These are phyloP conservation scores for Antedon mediterranea DNA, from an alignment of 53 echinoderm and acorn worm genomes.

Conservation along the genomic window DNA sequence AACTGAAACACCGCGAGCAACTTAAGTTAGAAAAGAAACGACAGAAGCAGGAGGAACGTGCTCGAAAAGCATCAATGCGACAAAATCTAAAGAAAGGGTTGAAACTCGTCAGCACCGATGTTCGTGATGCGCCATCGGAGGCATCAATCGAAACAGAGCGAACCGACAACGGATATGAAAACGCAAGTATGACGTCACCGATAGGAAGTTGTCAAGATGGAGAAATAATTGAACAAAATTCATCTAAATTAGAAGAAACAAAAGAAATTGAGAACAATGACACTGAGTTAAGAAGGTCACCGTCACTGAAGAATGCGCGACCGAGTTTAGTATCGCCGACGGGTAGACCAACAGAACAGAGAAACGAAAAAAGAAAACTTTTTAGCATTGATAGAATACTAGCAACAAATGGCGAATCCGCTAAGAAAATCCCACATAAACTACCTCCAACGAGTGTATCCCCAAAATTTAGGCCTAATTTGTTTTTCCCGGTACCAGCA, in stretches of 20 bases:
- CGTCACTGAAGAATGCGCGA: not conserved
- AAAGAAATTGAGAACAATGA: not conserved
- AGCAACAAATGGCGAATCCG: conserved; percentile 12
- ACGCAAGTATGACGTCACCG: not conserved
- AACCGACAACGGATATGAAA: not conserved
- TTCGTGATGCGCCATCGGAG: not conserved
- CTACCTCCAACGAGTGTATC: conserved; percentile 18
- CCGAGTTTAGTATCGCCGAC: conserved; percentile 9
- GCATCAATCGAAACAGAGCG: not conserved
- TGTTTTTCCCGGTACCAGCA: not conserved
- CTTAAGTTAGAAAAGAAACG: conserved; percentile 58
- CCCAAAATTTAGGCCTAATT: not conserved
- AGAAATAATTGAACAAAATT: not conserved
- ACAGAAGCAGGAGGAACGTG: conserved; percentile 66
- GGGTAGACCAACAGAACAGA: conserved; percentile 3
- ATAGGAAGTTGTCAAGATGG: conserved; percentile 1
- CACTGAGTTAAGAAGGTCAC: not conserved
- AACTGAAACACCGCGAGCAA: conserved; percentile 63
- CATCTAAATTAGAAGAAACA: not conserved
- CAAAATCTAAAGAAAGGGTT: not conserved
- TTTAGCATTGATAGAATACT: conserved; percentile 86
- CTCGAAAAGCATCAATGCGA: conserved; percentile 16
- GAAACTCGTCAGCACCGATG: not conserved
- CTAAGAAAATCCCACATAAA: conserved; percentile 18
- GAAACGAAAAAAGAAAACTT: conserved; percentile 25